phyloP scores from a whole-genome alignment of 1,140 invertebrate species.

The Andrena cerasifolii region DNA sequence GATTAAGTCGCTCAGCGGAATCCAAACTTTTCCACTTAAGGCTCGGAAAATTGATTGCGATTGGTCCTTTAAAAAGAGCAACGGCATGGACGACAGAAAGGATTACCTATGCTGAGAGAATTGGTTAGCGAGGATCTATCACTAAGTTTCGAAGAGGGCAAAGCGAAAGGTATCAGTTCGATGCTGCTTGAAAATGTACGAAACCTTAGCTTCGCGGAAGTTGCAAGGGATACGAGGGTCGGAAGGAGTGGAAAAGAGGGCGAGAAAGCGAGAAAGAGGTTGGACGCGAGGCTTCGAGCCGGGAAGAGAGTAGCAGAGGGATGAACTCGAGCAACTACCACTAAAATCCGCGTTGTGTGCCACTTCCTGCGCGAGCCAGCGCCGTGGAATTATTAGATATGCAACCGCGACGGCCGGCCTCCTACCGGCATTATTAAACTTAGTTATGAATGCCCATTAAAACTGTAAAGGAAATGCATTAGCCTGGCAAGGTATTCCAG shows the following conservation, averaged over 20 bases:
- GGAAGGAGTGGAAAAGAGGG: slow-evolving; percentile 33
- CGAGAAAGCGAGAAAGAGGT: slow-evolving; percentile 41
- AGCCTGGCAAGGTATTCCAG: slow-evolving; percentile 71
- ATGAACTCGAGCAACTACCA: slow-evolving; percentile 54
- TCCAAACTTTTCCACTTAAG: slow-evolving; percentile 20
- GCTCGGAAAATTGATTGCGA: too few species aligned
- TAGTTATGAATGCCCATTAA: slow-evolving; percentile 82
- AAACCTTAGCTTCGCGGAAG: background rate
- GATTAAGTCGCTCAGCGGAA: slow-evolving; percentile 54
- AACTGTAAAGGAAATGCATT: slow-evolving; percentile 83
- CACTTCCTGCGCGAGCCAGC: slow-evolving; percentile 68
- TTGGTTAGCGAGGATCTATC: too few species aligned
- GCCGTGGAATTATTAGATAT: slow-evolving; percentile 79
- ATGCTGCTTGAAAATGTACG: background rate
- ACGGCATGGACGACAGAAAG: too few species aligned
- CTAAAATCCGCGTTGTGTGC: slow-evolving; percentile 67
- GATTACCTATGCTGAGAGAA: too few species aligned
- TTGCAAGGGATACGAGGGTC: background rate
- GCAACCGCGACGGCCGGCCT: slow-evolving; percentile 75
- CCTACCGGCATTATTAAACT: slow-evolving; percentile 80
- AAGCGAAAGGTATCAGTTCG: slow-evolving; percentile 5
- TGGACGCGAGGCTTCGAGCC: slow-evolving; percentile 34
- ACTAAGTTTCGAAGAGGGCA: background rate
- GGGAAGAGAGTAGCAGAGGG: slow-evolving; percentile 9
- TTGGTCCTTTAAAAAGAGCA: too few species aligned